Evolutionary conservation across 1,140 invertebrate species (phyloP).

Genomic region (Bombus superbus): DNA sequence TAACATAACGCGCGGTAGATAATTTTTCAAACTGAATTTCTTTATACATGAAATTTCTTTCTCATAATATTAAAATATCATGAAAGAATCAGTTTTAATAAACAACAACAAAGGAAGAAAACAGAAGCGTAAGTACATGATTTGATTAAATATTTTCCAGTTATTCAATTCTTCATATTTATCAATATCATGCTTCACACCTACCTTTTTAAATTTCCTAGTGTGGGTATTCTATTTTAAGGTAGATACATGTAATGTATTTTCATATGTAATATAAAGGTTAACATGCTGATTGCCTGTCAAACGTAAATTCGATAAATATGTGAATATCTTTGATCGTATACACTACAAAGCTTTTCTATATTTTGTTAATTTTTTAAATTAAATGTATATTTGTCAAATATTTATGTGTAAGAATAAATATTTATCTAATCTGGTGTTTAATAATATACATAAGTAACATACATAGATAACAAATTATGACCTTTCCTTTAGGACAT

Average conservation of each 20-base stretch:
- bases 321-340: not conserved
- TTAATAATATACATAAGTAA: not conserved
- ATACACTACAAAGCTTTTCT: not conserved
- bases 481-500: constrained; percentile 43
- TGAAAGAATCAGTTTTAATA: not conserved
- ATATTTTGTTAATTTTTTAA: constrained; percentile 1
- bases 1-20: constrained; percentile 23
- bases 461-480: constrained; percentile 32
- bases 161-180: not conserved
- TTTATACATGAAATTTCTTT: not conserved
- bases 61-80: not conserved
- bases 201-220: constrained; percentile 21
- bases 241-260: constrained; percentile 38
- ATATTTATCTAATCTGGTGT: not conserved
- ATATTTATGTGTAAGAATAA: not conserved
- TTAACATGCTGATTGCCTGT: constrained; percentile 38
- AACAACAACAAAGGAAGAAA: not conserved
- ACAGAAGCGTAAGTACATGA: not conserved
- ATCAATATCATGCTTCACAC: constrained; percentile 4
- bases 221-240: constrained; percentile 50
- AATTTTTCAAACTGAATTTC: constrained; percentile 33
- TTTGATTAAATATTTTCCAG: not conserved
- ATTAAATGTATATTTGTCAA: constrained; percentile 5
- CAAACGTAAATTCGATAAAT: constrained; percentile 12
- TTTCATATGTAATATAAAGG: constrained; percentile 52